Conservation (phyloP, 2,797 vertebrate species). For the Neosilurus mollespiculum region DNA sequence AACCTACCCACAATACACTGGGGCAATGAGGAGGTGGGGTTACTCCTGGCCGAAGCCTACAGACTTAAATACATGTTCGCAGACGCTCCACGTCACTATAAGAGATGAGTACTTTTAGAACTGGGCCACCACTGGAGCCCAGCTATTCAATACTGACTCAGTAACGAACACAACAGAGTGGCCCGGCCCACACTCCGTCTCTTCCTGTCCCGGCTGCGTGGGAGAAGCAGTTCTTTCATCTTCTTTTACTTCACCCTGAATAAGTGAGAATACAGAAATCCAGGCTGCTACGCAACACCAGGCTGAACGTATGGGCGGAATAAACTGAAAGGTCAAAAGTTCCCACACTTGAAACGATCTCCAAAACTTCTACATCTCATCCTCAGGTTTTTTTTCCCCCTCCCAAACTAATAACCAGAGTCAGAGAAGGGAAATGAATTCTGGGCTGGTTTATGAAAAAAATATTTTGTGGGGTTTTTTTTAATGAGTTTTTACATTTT, state of each 20-base stretch:
- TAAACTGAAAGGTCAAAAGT: slow-evolving; percentile 15
- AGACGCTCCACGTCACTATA: slow-evolving; percentile 97
- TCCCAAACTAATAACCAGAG: slow-evolving; percentile 4
- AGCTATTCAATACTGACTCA: background rate
- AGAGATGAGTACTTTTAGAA: slow-evolving; percentile 75
- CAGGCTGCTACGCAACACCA: slow-evolving; percentile 1
- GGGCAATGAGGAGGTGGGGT: slow-evolving; percentile 97
- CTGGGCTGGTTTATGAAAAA: slow-evolving; percentile 20
- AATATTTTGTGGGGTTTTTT: background rate
- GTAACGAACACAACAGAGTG: background rate
- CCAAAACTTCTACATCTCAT: slow-evolving; percentile 33
- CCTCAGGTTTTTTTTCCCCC: background rate
- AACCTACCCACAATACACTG: slow-evolving; percentile 99
- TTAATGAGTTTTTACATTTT: background rate
- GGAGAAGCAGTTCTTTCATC: slow-evolving; percentile 3
- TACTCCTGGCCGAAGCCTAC: slow-evolving; percentile 96
- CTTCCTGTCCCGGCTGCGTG: background rate
- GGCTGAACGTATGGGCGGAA: slow-evolving; percentile 2
- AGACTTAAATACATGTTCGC: slow-evolving; percentile 99
- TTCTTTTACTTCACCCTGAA: slow-evolving; percentile 8
- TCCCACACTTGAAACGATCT: background rate
- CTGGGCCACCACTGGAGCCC: background rate
- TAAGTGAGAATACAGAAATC: slow-evolving; percentile 2
- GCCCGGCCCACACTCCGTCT: background rate
- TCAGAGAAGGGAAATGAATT: background rate